Conservation (phyloP, 2,888 invertebrate species). For the Xylota segnis region DNA sequence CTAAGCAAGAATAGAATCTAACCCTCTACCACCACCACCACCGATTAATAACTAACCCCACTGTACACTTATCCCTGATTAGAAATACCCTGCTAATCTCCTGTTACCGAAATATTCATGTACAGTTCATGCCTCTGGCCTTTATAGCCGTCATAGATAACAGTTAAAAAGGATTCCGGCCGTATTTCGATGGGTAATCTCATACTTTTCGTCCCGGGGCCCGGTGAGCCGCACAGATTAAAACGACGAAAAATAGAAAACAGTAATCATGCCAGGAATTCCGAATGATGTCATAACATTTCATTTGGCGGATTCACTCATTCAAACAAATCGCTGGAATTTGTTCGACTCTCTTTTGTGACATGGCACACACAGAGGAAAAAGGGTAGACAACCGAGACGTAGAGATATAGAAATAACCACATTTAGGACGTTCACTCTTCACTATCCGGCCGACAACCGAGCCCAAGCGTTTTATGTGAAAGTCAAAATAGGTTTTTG, state of each 20-base stretch:
- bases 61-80: constrained; percentile 24
- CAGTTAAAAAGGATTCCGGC: constrained; percentile 57
- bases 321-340: constrained; percentile 74
- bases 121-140: constrained; percentile 26
- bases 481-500: constrained; percentile 60
- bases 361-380: constrained; percentile 3
- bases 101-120: constrained; percentile 43
- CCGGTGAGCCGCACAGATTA: background rate
- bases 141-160: constrained; percentile 65
- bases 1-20: constrained; percentile 7
- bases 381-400: constrained; percentile 38
- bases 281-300: constrained; percentile 74
- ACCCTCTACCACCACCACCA: constrained; percentile 22
- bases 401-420: constrained; percentile 71
- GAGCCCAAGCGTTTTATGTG: constrained; percentile 42
- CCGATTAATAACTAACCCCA: constrained; percentile 49
- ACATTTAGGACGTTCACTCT: constrained; percentile 56
- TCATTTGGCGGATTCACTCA: constrained; percentile 72
- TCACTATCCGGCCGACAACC: constrained; percentile 32
- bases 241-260: constrained; percentile 63
- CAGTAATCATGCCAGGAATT: constrained; percentile 73
- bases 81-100: constrained; percentile 58
- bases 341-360: constrained; percentile 48
- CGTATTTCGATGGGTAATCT: constrained; percentile 60
- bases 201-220: constrained; percentile 35